These are phyloP conservation scores for Hylyphantes graminicola DNA, from an alignment of 1,140 invertebrate species.

Conservation along the genomic window DNA sequence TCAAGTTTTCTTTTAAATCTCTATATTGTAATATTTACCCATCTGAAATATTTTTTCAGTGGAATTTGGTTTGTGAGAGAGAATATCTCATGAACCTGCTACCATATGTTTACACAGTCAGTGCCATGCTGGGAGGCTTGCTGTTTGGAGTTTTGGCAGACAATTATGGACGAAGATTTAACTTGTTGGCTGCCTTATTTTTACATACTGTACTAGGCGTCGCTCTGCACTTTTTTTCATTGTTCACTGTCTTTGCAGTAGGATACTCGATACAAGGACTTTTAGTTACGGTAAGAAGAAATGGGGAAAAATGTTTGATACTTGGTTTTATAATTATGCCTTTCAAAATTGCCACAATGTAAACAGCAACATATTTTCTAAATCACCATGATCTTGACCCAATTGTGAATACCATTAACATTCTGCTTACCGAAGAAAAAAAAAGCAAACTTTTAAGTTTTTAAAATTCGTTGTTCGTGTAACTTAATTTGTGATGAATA, in stretches of 20 bases:
- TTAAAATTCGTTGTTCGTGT: too few relatives aligned
- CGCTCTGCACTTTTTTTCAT: constrained; percentile 69
- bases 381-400: too few relatives aligned
- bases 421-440: too few relatives aligned
- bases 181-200: constrained; percentile 71
- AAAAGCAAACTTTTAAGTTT: too few relatives aligned
- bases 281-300: constrained; percentile 69
- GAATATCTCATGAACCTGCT: constrained; percentile 68
- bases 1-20: too few relatives aligned
- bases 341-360: too few relatives aligned
- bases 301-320: too few relatives aligned
- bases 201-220: constrained; percentile 70
- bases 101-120: constrained; percentile 70
- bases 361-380: too few relatives aligned
- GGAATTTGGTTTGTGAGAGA: constrained; percentile 72
- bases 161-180: constrained; percentile 70
- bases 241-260: constrained; percentile 67
- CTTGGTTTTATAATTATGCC: too few relatives aligned
- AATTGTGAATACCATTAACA: too few relatives aligned
- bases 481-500: too few relatives aligned
- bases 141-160: constrained; percentile 72
- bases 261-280: constrained; percentile 70
- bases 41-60: constrained; percentile 65
- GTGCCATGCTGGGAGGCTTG: constrained; percentile 72
- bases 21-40: too few relatives aligned